These are phyloP conservation scores for Ibycter americanus DNA, from an alignment of 2,797 vertebrate genomes.

Conservation along the genomic window DNA sequence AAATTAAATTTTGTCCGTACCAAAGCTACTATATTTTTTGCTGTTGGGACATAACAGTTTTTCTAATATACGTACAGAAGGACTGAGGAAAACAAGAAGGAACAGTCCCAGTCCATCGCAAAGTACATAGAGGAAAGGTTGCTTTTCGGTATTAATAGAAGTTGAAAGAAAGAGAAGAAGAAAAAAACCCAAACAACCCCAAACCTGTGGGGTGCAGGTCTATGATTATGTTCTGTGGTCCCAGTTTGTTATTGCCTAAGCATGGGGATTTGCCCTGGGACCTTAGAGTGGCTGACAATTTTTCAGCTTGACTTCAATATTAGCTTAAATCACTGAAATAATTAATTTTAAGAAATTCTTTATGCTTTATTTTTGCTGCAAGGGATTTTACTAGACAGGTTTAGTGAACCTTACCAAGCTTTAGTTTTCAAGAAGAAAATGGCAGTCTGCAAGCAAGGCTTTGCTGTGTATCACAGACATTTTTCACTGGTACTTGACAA, in stretches of 20 bases:
- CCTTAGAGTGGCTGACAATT: background rate
- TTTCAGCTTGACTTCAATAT: constrained; percentile 39
- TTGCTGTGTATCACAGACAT: background rate
- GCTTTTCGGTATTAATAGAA: background rate
- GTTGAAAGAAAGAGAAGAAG: background rate
- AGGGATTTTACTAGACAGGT: constrained; percentile 29
- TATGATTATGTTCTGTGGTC: background rate
- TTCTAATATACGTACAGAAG: background rate
- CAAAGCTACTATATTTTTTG: background rate
- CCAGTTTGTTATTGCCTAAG: background rate
- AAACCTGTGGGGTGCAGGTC: background rate
- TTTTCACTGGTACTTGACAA: constrained; percentile 49
- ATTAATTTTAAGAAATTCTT: constrained; percentile 43
- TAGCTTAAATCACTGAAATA: constrained; percentile 24
- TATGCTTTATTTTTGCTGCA: constrained; percentile 28
- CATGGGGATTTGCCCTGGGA: background rate
- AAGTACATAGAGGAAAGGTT: background rate
- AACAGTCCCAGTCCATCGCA: rapidly evolving
- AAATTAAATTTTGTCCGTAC: background rate
- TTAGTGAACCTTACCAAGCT: constrained; percentile 42
- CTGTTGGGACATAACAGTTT: background rate
- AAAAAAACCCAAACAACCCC: background rate
- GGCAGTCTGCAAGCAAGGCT: constrained; percentile 3
- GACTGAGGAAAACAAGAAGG: background rate
- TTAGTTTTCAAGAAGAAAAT: constrained; percentile 35